These are phyloP conservation scores for Sycophaga agraensis DNA, from an alignment of 1,140 invertebrate genomes.

Conservation along the genomic window DNA sequence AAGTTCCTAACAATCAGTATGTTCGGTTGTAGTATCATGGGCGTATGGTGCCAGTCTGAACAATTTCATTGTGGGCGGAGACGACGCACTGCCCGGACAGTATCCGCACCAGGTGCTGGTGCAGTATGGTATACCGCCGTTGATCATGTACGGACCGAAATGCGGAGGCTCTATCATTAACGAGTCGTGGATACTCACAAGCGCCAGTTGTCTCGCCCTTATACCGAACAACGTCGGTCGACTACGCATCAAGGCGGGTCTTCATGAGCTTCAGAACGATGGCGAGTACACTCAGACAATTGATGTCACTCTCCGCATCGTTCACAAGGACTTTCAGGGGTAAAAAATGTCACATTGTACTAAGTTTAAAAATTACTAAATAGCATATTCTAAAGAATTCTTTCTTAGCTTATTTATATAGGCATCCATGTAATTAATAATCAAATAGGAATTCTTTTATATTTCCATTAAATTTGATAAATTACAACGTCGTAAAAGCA, in stretches of 20 bases:
- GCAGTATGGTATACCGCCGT: conserved; percentile 33
- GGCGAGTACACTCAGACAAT: conserved; percentile 6
- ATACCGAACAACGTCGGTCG: conserved; percentile 8
- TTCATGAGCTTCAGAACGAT: background rate
- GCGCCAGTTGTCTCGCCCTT: conserved; percentile 55
- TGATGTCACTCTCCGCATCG: background rate
- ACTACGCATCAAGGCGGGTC: conserved; percentile 6
- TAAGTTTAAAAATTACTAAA: too few relatives aligned
- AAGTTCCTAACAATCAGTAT: too few relatives aligned
- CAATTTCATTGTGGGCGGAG: conserved; percentile 40
- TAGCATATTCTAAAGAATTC: too few relatives aligned
- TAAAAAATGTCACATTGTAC: conserved; percentile 9
- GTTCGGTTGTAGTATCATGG: background rate
- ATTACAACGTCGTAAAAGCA: too few relatives aligned
- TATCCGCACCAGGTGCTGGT: conserved; percentile 52
- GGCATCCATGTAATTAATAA: too few relatives aligned
- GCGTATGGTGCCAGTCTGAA: too few relatives aligned
- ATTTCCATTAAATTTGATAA: too few relatives aligned
- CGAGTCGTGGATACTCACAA: conserved; percentile 54
- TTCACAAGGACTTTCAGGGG: conserved; percentile 33
- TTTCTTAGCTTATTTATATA: too few relatives aligned
- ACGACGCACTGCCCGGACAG: conserved; percentile 37
- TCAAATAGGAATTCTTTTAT: too few relatives aligned
- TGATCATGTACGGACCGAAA: conserved; percentile 37
- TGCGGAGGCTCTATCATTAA: conserved; percentile 61